A percentile compares a stretch with the other conserved stretches of the same genome.
These are phyloP conservation scores for Daptonema setosum DNA, from an alignment of 2,888 invertebrate species.

Conservation along the genomic window DNA sequence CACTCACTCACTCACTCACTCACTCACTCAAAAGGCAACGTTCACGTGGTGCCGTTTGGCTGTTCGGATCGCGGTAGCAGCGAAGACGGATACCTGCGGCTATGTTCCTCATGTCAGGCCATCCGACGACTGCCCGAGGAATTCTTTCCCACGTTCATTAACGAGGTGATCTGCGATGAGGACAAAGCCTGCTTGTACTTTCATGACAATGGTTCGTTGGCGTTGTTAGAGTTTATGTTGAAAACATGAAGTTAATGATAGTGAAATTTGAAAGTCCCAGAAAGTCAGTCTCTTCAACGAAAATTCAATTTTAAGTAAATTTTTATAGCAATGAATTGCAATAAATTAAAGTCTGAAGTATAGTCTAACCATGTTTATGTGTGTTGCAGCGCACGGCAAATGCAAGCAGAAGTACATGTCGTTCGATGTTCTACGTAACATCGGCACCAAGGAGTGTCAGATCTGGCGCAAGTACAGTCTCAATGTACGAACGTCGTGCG, in stretches of 20 bases:
- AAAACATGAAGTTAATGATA: no score
- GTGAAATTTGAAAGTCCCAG: no score
- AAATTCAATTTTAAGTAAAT: no score
- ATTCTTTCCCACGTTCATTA: constrained; percentile 28
- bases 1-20: no score
- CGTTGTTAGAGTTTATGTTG: no score
- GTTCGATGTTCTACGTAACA: constrained; percentile 24
- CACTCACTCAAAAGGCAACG: constrained; percentile 19
- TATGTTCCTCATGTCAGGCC: constrained; percentile 25
- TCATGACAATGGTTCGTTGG: constrained; percentile 22
- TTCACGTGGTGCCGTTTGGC: constrained; percentile 25
- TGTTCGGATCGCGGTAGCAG: constrained; percentile 24
- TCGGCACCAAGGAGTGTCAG: constrained; percentile 24
- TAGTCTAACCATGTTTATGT: no score
- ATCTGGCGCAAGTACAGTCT: constrained; percentile 26
- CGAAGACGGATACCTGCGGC: constrained; percentile 25
- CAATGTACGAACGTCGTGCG: constrained; percentile 27
- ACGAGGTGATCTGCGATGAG: constrained; percentile 26
- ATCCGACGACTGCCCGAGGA: constrained; percentile 24
- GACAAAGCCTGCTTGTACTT: constrained; percentile 27
- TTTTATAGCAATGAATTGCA: no score
- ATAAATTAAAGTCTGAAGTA: no score
- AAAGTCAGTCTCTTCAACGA: no score
- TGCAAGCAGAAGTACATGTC: constrained; percentile 28
- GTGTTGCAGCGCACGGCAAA: constrained; percentile 25